A percentile compares a stretch with the other conserved stretches of the same genome.
These are phyloP conservation scores for Anguilla pacifica DNA, from an alignment of 2,797 vertebrate species.

Conservation along the genomic window DNA sequence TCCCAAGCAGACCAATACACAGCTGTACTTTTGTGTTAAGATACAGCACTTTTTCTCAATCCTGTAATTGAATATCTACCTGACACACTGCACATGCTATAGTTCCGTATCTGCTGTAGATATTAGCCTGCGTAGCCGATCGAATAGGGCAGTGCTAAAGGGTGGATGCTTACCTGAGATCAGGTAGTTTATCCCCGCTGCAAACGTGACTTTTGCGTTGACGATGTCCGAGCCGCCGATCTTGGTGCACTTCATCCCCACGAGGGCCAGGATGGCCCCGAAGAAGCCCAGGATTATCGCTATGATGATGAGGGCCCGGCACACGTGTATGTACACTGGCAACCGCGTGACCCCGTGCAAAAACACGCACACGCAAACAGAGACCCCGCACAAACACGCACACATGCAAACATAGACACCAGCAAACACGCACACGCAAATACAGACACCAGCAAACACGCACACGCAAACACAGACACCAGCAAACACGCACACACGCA, in stretches of 20 bases:
- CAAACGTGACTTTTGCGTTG: slow-evolving; percentile 74
- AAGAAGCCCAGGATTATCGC: slow-evolving; percentile 73
- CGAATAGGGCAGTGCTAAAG: background rate
- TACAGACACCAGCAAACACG: background rate
- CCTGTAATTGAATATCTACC: background rate
- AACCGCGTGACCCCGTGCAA: slow-evolving; percentile 4
- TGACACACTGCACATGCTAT: background rate
- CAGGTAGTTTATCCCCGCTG: slow-evolving; percentile 75
- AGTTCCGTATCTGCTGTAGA: background rate
- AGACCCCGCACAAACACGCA: background rate
- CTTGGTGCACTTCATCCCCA: slow-evolving; percentile 83
- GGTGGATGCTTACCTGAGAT: slow-evolving; percentile 64
- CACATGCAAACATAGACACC: background rate
- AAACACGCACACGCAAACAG: background rate
- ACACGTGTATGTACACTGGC: slow-evolving; percentile 78
- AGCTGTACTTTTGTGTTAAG: background rate
- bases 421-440: background rate
- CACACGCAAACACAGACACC: background rate
- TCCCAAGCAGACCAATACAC: background rate
- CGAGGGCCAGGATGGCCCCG: slow-evolving; percentile 69
- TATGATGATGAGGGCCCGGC: slow-evolving; percentile 76
- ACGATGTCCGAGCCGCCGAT: slow-evolving; percentile 72
- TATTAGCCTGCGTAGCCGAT: background rate
- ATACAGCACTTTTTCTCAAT: background rate
- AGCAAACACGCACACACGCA: background rate